These are phyloP conservation scores for Limnephilus rhombicus DNA, from an alignment of 2,888 invertebrate genomes.

Conservation along the genomic window DNA sequence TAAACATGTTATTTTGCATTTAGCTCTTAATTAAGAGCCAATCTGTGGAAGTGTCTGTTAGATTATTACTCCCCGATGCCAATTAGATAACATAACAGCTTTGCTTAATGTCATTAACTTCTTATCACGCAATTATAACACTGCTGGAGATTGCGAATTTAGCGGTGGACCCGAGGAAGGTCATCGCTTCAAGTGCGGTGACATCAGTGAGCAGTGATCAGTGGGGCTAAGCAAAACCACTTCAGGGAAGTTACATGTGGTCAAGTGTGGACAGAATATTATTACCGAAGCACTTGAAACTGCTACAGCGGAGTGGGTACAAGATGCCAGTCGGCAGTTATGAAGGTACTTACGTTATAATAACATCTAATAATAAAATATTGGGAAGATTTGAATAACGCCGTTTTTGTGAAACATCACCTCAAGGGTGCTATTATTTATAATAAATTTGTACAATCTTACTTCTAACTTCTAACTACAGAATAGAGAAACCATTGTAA, in stretches of 20 bases:
- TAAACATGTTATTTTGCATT: not conserved
- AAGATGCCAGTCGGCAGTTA: not conserved
- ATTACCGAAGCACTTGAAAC: not conserved
- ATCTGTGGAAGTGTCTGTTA: not conserved
- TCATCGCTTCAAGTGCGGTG: conserved; percentile 7
- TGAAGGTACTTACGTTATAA: not conserved
- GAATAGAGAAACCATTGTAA: too few relatives aligned
- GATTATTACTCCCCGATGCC: not conserved
- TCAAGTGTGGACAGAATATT: conserved; percentile 17
- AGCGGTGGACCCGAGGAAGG: not conserved
- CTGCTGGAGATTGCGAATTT: not conserved
- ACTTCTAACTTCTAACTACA: too few relatives aligned
- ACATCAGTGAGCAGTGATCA: not conserved
- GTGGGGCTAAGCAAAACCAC: not conserved
- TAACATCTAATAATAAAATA: too few relatives aligned
- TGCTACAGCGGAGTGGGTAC: not conserved
- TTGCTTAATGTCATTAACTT: not conserved
- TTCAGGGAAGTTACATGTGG: not conserved
- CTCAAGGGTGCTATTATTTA: too few relatives aligned
- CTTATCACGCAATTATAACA: not conserved
- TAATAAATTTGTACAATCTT: too few relatives aligned
- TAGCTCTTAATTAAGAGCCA: not conserved
- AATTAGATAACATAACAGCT: not conserved
- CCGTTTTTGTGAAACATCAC: too few relatives aligned
- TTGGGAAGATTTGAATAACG: too few relatives aligned